Evolutionary conservation across 2,888 invertebrate genomes (phyloP).

Genomic region (Rhamphomyia laevipes): DNA sequence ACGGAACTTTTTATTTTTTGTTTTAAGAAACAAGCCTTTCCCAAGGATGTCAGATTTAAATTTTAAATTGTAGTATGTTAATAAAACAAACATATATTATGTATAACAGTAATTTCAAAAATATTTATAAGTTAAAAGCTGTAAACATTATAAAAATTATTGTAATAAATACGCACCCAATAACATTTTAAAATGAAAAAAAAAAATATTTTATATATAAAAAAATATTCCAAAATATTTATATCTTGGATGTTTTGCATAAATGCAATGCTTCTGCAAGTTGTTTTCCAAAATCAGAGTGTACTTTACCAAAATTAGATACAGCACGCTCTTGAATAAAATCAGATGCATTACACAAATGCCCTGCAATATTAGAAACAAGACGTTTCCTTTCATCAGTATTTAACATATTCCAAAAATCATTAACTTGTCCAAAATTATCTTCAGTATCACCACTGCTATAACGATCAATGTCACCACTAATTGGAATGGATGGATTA

Average conservation of each 20-base stretch:
- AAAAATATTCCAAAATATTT: no score
- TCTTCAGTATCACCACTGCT: slow-evolving; percentile 73
- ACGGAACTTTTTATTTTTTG: no score
- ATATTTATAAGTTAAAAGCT: no score
- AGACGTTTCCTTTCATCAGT: slow-evolving; percentile 59
- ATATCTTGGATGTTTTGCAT: slow-evolving; percentile 48
- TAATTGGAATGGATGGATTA: slow-evolving; percentile 39
- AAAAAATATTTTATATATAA: no score
- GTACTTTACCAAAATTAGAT: slow-evolving; percentile 68
- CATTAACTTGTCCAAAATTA: slow-evolving; percentile 74
- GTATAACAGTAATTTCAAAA: no score
- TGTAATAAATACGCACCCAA: no score
- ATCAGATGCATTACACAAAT: slow-evolving; percentile 63
- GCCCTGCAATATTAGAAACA: slow-evolving; percentile 67
- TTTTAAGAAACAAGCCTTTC: no score
- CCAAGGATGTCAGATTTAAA: no score
- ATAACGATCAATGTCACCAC: slow-evolving; percentile 70
- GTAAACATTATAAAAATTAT: no score
- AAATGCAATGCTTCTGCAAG: slow-evolving; percentile 52
- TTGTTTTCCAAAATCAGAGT: slow-evolving; percentile 64
- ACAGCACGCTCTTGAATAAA: slow-evolving; percentile 83
- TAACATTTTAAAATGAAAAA: no score
- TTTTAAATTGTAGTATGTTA: no score
- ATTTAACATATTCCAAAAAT: slow-evolving; percentile 72
- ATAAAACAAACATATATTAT: no score